A percentile compares a stretch with the other conserved stretches of the same genome.
These are phyloP conservation scores for Rhabdornis inornatus DNA, from an alignment of 2,113 vertebrate genomes.

Conservation along the genomic window DNA sequence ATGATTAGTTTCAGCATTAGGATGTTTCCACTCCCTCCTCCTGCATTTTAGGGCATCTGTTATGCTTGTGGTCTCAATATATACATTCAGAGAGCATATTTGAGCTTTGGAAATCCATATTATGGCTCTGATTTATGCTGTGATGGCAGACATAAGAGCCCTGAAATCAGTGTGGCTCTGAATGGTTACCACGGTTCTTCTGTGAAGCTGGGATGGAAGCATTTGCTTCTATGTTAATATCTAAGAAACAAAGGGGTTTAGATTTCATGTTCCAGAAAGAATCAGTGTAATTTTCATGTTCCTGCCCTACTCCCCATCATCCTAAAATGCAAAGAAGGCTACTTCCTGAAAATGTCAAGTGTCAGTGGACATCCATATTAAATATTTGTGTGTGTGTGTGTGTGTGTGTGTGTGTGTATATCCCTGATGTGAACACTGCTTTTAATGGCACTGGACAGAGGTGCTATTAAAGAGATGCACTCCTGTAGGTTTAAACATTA, in stretches of 20 bases:
- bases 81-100: not conserved
- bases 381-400: not conserved
- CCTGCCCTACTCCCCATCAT: not conserved
- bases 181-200: conserved; percentile 53
- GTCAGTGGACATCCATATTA: not conserved
- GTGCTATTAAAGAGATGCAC: not conserved
- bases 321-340: not conserved
- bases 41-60: not conserved
- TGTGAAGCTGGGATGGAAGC: not conserved
- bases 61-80: not conserved
- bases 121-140: not conserved
- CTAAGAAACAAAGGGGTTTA: not conserved
- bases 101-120: not conserved
- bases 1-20: not conserved
- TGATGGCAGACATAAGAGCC: not conserved
- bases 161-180: not conserved
- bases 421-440: not conserved
- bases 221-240: not conserved
- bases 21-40: not conserved
- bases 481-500: not conserved
- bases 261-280: not conserved
- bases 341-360: not conserved
- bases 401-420: not conserved
- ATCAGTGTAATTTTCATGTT: not conserved
- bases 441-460: not conserved